Percentiles rank a stretch among this genome's conserved stretches.
Evolutionary conservation across 2,113 vertebrate species (phyloP).

Genomic region (Megaceryle torquata): DNA sequence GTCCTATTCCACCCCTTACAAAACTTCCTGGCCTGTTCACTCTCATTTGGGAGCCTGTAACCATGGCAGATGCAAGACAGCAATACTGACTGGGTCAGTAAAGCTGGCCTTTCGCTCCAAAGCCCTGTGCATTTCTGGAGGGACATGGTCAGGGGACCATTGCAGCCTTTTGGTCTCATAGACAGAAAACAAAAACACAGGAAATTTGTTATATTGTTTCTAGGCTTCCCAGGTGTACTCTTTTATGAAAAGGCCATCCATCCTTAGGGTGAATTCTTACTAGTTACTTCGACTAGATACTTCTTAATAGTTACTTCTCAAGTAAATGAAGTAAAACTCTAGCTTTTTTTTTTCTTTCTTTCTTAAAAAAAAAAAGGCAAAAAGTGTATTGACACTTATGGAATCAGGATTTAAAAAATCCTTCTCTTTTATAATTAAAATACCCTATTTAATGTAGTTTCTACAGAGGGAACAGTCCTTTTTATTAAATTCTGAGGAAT

Average conservation of each 20-base stretch:
- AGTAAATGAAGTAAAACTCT: not conserved
- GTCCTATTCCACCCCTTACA: not conserved
- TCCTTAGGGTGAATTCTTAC: not conserved
- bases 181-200: not conserved
- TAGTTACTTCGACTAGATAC: not conserved
- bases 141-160: accelerated
- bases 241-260: not conserved
- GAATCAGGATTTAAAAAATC: not conserved
- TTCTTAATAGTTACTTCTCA: not conserved
- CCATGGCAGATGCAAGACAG: not conserved
- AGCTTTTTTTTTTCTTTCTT: not conserved
- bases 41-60: not conserved
- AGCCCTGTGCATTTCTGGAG: accelerated
- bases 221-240: not conserved
- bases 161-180: not conserved
- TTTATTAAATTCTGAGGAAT: not conserved
- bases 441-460: not conserved
- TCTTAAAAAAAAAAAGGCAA: not conserved
- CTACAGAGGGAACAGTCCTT: not conserved
- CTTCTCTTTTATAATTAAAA: not conserved
- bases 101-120: not conserved
- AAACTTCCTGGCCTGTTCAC: not conserved
- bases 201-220: not conserved
- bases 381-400: not conserved
- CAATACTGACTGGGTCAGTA: not conserved